Conservation (phyloP, 2,888 invertebrate genomes). For the Agelastica alni region DNA sequence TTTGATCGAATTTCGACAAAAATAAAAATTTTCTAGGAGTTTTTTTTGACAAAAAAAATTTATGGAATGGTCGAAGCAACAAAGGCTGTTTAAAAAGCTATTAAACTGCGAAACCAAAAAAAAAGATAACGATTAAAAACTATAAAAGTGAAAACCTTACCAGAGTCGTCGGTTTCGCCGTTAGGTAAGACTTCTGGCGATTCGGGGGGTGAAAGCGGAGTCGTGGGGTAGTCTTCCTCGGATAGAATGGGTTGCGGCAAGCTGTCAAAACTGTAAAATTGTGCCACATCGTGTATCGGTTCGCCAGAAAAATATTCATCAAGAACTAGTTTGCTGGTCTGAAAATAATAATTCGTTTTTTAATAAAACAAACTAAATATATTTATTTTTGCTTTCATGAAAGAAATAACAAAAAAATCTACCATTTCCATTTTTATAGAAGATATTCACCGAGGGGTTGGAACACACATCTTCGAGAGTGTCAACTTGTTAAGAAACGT, state of each 20-base stretch:
- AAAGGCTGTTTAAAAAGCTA: not conserved
- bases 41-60: not conserved
- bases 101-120: not conserved
- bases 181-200: slow-evolving; percentile 46
- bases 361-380: too few relatives aligned
- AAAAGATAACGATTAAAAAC: too few relatives aligned
- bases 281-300: slow-evolving; percentile 53
- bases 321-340: slow-evolving; percentile 86
- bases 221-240: slow-evolving; percentile 42
- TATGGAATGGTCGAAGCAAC: slow-evolving; percentile 21
- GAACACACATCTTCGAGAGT: too few relatives aligned
- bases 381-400: too few relatives aligned
- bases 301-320: slow-evolving; percentile 77
- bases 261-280: slow-evolving; percentile 56
- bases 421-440: too few relatives aligned
- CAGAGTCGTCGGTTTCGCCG: slow-evolving; percentile 31
- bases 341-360: slow-evolving; percentile 42
- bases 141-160: too few relatives aligned
- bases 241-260: slow-evolving; percentile 50
- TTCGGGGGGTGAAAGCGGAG: slow-evolving; percentile 50
- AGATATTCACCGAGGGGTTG: too few relatives aligned
- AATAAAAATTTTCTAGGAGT: slow-evolving; percentile 18
- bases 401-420: too few relatives aligned
- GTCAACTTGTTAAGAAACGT: too few relatives aligned
- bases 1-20: too few relatives aligned